These are phyloP conservation scores for Achatina immaculata DNA, from an alignment of 1,140 invertebrate genomes.

Conservation along the genomic window DNA sequence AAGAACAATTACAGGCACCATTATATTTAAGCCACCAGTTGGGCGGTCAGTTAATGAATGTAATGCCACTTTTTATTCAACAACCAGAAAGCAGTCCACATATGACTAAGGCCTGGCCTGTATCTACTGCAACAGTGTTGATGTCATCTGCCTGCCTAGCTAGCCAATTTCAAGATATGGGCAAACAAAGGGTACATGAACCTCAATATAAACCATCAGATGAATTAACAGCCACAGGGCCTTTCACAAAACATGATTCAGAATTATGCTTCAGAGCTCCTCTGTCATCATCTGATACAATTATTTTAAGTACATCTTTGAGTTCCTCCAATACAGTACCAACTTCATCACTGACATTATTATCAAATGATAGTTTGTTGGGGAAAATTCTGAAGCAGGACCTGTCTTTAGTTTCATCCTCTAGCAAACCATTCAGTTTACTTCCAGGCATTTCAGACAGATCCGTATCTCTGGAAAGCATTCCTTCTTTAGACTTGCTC, in stretches of 20 bases:
- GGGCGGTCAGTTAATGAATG: not conserved
- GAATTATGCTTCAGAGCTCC: not conserved
- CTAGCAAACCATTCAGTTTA: slow-evolving; percentile 19
- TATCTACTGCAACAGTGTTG: not conserved
- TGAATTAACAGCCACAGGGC: not conserved
- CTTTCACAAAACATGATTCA: not conserved
- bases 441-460: slow-evolving; percentile 18
- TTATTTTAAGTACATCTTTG: slow-evolving; percentile 9
- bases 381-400: not conserved
- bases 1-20: not conserved
- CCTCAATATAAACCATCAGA: not conserved
- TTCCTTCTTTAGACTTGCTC: slow-evolving; percentile 23
- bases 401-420: not conserved
- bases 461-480: slow-evolving; percentile 29
- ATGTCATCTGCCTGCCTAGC: not conserved
- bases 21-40: not conserved
- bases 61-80: not conserved
- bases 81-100: not conserved
- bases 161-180: not conserved
- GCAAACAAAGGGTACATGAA: not conserved
- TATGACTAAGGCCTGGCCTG: not conserved
- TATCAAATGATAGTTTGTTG: not conserved
- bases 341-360: not conserved
- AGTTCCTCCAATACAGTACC: not conserved
- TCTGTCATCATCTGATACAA: slow-evolving; percentile 3